Base-by-base conservation (phyloP, 92 coral and sea anemone species). In the Diadumene lineata region DNA sequence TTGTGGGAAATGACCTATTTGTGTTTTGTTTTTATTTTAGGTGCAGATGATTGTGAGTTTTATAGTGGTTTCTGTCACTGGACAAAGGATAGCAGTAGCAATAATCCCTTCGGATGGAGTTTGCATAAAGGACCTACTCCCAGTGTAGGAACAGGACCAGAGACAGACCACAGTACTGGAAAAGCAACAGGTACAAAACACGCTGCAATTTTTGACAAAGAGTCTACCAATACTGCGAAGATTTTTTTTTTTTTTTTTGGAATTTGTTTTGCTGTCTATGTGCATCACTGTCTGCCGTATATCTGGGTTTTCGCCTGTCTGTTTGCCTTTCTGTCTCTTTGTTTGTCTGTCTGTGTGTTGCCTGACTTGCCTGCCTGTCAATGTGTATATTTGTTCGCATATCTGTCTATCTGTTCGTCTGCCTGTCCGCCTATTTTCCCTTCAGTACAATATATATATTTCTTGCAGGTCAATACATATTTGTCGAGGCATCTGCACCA, bases 41-140 rank as follows among this genome's bases (percentile, higher is more conserved):
- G 94, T 19, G 85, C 94, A 8, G 82, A 78, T 43, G 98, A 92
- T 56, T 92, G 98, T 30, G 94, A 92, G 31, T 92, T 92, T 78
- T 94, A 92, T 30, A 60, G 34, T 25, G 81, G 78, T 28, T 23
- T 66, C 68, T 86, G 91, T 61, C 34, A 60, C 51, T 86, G 91
- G 91, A 50, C 72, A 1, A 22, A 70, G 11, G 81, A 84, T 64
- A 11, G n/a, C 0, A 15, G 34, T 15, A 57, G 53, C 1, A 30
- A 38, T 22, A 66, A 30, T 58, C 85, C 81, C 0, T 25, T 24
- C 11, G 77, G 77, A 24, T 89, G 90, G 90, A 64, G 27, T 44
- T 76, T 33, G 46, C 63, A 78, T 25, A 1, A 44, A 0, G 92
- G 92, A 15, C 6, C 64, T 0, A 89, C 90, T 0, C 6, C 30